Percentiles rank a stretch among this genome's conserved stretches.
Evolutionary conservation across 1,140 invertebrate genomes (phyloP).

Genomic region (Lysiphlebus fabarum): DNA sequence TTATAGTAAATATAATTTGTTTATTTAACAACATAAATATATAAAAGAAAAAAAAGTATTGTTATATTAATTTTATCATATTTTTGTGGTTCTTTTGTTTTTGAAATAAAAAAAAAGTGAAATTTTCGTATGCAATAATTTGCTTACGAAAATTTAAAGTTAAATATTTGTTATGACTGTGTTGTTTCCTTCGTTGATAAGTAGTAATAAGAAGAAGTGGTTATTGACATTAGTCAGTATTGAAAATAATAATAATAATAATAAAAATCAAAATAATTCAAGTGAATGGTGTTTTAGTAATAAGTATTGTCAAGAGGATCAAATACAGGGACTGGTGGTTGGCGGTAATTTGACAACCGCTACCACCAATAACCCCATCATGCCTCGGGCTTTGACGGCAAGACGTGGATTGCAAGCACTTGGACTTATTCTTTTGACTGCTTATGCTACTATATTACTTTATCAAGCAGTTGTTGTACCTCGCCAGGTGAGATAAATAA

Average conservation of each 20-base stretch:
- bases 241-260: conserved; percentile 12
- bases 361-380: conserved; percentile 35
- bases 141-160: conserved; percentile 5
- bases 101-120: too few species aligned
- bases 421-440: conserved; percentile 49
- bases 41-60: too few species aligned
- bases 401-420: conserved; percentile 49
- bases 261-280: conserved; percentile 2
- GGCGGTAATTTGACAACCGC: conserved; percentile 27
- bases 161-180: conserved; percentile 41
- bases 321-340: conserved; percentile 25
- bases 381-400: conserved; percentile 47
- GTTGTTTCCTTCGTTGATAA: conserved; percentile 32
- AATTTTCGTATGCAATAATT: neutral
- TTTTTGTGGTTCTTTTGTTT: too few species aligned
- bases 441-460: conserved; percentile 64
- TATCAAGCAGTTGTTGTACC: conserved; percentile 62
- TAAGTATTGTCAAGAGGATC: conserved; percentile 27
- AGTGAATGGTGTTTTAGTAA: neutral
- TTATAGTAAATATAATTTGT: too few species aligned
- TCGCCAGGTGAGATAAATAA: conserved; percentile 52
- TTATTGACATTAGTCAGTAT: conserved; percentile 32
- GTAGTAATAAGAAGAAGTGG: conserved; percentile 39
- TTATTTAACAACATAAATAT: too few species aligned
- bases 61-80: too few species aligned